A percentile compares a stretch with the other conserved stretches of the same genome.
Conservation (phyloP, 2,113 vertebrate species). For the Ancistrus triradiatus region DNA sequence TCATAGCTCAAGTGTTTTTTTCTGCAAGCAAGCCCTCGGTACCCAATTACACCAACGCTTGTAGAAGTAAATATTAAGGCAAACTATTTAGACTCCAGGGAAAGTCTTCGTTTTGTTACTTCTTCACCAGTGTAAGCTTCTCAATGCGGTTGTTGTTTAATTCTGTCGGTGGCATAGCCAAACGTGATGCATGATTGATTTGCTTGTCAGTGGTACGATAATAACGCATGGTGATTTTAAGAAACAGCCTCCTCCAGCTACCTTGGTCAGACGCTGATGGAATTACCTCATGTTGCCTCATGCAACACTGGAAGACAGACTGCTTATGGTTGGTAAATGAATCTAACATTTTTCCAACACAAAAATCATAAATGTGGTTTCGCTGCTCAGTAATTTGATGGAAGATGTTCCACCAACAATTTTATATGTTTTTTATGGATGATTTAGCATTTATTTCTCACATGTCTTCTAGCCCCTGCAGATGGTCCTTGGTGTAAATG, state of each 20-base stretch:
- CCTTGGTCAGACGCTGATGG: slow-evolving; percentile 23
- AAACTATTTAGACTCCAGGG: slow-evolving; percentile 52
- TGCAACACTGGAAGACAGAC: slow-evolving; percentile 1
- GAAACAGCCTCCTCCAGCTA: slow-evolving; percentile 29
- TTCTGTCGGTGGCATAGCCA: slow-evolving; percentile 13
- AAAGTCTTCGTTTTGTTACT: slow-evolving; percentile 21
- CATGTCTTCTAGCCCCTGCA: no score
- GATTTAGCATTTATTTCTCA: no score
- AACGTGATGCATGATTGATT: slow-evolving; percentile 38
- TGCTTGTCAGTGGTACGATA: slow-evolving; percentile 40
- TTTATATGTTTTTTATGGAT: no score
- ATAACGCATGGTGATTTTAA: slow-evolving; percentile 44
- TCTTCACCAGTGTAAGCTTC: slow-evolving; percentile 16
- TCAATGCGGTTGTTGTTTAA: slow-evolving; percentile 25
- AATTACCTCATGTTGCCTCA: slow-evolving; percentile 17
- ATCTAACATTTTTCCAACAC: not conserved
- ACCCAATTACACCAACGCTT: slow-evolving; percentile 40
- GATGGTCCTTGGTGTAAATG: no score
- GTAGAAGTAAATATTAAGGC: slow-evolving; percentile 27
- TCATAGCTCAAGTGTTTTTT: slow-evolving; percentile 44
- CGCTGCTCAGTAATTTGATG: no score
- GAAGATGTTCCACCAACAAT: no score
- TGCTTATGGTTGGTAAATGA: slow-evolving; percentile 2
- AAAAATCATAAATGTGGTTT: no score
- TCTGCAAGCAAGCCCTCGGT: slow-evolving; percentile 28